Percentiles rank a stretch among this genome's conserved stretches.
These are phyloP conservation scores for Rachycentron canadum DNA, from an alignment of 2,797 vertebrate species.

Conservation along the genomic window DNA sequence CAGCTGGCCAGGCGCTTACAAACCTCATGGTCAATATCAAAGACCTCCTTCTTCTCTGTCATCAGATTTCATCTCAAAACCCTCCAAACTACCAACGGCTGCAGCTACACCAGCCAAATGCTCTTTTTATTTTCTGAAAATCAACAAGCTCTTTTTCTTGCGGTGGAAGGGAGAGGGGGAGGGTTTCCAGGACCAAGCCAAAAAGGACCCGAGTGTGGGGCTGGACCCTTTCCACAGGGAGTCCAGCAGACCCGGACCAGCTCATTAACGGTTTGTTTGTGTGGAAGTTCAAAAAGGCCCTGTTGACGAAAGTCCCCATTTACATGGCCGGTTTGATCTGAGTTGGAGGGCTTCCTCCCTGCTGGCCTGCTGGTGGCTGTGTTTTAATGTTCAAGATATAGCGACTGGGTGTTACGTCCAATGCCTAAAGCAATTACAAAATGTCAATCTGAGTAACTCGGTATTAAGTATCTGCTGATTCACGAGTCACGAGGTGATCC, in stretches of 20 bases:
- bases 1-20: constrained; percentile 52
- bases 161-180: constrained; percentile 42
- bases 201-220: constrained; percentile 70
- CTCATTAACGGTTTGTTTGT: constrained; percentile 86
- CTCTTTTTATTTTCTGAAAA: constrained; percentile 56
- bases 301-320: constrained; percentile 79
- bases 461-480: constrained; percentile 8
- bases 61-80: constrained; percentile 74
- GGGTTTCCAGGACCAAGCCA: constrained; percentile 71
- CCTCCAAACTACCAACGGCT: constrained; percentile 61
- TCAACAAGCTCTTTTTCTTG: constrained; percentile 75
- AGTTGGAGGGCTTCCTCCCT: constrained; percentile 79
- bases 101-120: constrained; percentile 53
- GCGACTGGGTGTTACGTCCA: constrained; percentile 57
- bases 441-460: constrained; percentile 12
- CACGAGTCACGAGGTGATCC: constrained; percentile 33
- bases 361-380: constrained; percentile 50
- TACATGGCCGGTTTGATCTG: constrained; percentile 84
- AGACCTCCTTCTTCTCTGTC: constrained; percentile 77
- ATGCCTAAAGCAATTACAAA: constrained; percentile 38
- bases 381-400: constrained; percentile 55
- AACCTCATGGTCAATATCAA: constrained; percentile 74
- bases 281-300: constrained; percentile 81
- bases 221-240: constrained; percentile 74
- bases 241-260: constrained; percentile 58